Base-by-base conservation (phyloP, 2,888 invertebrate species). In the Mylabris sibirica region DNA sequence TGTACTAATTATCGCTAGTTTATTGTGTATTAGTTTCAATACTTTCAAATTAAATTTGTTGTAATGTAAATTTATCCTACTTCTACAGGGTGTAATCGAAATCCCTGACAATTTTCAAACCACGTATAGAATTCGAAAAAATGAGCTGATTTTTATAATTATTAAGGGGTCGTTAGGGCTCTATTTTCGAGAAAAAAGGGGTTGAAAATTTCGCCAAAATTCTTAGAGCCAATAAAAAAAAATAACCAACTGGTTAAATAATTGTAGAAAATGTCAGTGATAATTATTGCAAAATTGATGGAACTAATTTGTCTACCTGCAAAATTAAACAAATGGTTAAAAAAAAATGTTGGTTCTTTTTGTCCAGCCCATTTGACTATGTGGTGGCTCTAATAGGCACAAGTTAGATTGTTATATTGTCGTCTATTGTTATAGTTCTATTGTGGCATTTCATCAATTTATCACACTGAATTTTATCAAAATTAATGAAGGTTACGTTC, bases 1-100 rank as follows among this genome's bases (percentile, higher is more conserved):
- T 60, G 60, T 68, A 65, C 65, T 70, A 70, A 65, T 70, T 68
- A 70, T 70, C 68, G 63, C 68, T 53, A 67, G 65, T 67, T 63
- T 65, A 65, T 68, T 68, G 67, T 63, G 26, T 41, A 24, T 44
- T 24, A 59, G 41, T 66, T 65, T 61, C 44, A 41, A 14, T 3
- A 14, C 14, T n/a, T 38, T n/a, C n/a, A n/a, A n/a, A n/a, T n/a
- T 38, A 14, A 38, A 38, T 38, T 38, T 38, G 12, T 38, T 24
- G 63, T 59, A 24, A 44, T 30, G 2, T 30, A 30, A n/a, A n/a
- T n/a, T n/a, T n/a, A n/a, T n/a, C n/a, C n/a, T n/a, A n/a, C n/a
- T n/a, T n/a, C n/a, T n/a, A n/a, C n/a, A n/a, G n/a, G n/a, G n/a
- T n/a, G n/a, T n/a, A n/a, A n/a, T n/a, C n/a, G n/a, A n/a, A n/a